phyloP scores from a whole-genome alignment of 2,113 vertebrate species.

The Pampusana beccarii region DNA sequence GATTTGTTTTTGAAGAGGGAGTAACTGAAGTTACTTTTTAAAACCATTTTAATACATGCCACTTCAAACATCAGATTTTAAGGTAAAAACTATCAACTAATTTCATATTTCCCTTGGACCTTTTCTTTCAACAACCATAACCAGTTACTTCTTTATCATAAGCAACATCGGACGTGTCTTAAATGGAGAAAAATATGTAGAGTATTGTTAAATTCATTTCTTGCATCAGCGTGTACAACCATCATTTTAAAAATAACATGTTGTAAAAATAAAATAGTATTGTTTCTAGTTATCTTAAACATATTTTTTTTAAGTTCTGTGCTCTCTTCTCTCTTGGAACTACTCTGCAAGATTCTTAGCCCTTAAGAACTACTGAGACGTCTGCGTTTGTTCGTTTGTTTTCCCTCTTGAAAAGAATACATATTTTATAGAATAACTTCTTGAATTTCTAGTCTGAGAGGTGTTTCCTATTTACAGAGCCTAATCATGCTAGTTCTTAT shows the following conservation, averaged over 20 bases:
- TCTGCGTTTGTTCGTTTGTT: not conserved
- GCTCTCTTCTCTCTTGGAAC: not conserved
- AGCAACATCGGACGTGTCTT: not conserved
- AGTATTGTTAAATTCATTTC: not conserved
- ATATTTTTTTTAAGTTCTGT: not conserved
- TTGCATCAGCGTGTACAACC: not conserved
- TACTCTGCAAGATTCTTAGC: not conserved
- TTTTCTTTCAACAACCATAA: not conserved
- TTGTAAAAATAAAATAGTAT: not conserved
- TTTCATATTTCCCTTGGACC: not conserved
- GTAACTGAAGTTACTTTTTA: not conserved
- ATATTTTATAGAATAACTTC: not conserved
- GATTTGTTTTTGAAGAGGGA: not conserved
- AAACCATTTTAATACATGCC: not conserved
- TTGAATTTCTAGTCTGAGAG: not conserved
- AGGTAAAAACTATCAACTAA: not conserved
- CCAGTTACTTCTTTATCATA: not conserved
- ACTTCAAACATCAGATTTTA: not conserved
- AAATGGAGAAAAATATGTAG: not conserved
- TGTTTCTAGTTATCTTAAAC: not conserved
- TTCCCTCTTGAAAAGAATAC: not conserved
- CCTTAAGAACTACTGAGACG: not conserved
- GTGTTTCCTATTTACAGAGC: not conserved
- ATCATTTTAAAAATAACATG: not conserved
- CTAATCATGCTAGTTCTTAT: not conserved